Conservation (phyloP, 2,113 vertebrate genomes). For the Rafetus swinhoei region DNA sequence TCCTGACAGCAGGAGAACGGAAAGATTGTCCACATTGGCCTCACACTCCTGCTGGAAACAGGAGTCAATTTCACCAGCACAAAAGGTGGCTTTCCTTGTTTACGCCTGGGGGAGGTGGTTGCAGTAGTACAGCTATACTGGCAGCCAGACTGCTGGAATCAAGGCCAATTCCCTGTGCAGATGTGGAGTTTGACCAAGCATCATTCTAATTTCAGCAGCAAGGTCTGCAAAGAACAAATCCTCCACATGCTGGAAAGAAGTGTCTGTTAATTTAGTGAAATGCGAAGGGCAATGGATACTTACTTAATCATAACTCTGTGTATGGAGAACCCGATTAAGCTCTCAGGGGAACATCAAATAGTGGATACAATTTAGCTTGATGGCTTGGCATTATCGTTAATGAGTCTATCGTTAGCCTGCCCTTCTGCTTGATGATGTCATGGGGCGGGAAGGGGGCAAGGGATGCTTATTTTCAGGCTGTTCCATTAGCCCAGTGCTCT, state of each 20-base stretch:
- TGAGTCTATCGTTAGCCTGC: neutral
- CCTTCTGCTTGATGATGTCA: neutral
- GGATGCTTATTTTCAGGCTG: neutral
- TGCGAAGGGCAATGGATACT: neutral
- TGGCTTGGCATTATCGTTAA: accelerated
- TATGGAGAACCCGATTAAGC: neutral
- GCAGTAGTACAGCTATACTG: neutral
- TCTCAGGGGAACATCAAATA: accelerated
- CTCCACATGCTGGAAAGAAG: accelerated
- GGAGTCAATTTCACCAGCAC: neutral
- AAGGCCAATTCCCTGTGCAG: accelerated
- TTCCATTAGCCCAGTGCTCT: neutral
- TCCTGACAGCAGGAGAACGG: neutral
- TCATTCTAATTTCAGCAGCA: neutral
- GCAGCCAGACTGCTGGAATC: accelerated
- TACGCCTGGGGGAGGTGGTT: neutral
- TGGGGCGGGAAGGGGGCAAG: neutral
- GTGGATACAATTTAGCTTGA: neutral
- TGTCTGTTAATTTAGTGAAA: neutral
- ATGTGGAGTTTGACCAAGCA: accelerated
- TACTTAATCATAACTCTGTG: accelerated
- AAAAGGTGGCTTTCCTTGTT: neutral
- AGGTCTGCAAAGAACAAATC: neutral
- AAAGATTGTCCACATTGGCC: neutral
- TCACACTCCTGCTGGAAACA: neutral